phyloP scores from a whole-genome alignment of 2,888 invertebrate genomes.

The Drosophila prostipennis region DNA sequence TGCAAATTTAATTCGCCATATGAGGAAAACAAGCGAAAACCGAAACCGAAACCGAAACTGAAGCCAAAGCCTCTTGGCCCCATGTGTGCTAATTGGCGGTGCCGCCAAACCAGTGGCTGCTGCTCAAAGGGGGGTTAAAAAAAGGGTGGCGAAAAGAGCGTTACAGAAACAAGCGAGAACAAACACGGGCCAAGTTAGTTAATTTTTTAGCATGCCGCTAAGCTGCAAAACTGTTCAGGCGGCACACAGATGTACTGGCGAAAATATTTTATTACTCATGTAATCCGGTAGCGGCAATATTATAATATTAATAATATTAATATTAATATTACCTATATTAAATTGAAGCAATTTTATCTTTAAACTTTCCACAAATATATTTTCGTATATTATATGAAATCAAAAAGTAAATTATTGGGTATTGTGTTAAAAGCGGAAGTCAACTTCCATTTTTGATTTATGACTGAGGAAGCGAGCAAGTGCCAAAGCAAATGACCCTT shows the following conservation, averaged over 20 bases:
- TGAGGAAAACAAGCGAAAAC: conserved; percentile 42
- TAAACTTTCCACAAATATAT: no score
- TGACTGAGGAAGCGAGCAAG: neutral
- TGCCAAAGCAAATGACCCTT: neutral
- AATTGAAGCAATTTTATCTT: no score
- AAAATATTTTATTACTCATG: neutral
- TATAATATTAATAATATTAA: no score
- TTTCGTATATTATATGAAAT: no score
- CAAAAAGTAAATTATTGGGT: no score
- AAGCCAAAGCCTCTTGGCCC: conserved; percentile 49
- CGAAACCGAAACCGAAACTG: conserved; percentile 38
- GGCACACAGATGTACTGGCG: neutral
- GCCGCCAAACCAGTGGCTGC: conserved; percentile 17
- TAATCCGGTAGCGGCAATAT: no score
- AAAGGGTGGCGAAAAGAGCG: conserved; percentile 8
- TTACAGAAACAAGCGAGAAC: conserved; percentile 7
- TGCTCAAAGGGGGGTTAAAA: no score
- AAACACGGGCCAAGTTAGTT: conserved; percentile 27
- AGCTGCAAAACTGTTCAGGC: conserved; percentile 24
- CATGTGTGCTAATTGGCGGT: conserved; percentile 54
- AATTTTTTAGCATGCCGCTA: conserved; percentile 37
- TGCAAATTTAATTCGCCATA: conserved; percentile 53
- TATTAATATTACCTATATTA: no score
- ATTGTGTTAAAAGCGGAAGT: neutral
- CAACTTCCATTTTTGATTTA: neutral